Evolutionary conservation across 2,888 invertebrate genomes (phyloP), one percentile per base, ranked within the genome.

Genomic region (Andrena trimmerana): DNA sequence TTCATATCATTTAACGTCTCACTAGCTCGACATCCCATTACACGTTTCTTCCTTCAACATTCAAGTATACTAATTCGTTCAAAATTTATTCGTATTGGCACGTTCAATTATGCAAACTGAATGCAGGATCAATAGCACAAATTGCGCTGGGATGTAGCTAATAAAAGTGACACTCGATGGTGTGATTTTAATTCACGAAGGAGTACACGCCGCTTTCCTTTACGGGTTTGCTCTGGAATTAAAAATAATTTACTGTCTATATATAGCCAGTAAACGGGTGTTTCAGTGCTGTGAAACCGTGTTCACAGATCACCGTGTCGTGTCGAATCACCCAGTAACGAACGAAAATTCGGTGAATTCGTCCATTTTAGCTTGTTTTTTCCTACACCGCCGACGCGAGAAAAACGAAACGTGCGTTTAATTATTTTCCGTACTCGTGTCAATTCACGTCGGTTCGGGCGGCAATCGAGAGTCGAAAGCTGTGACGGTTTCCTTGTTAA

Each of bases 371-470:
- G 69, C 77, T 66, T 63, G 73, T 77, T 82, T 77, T 62, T 52
- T 36, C 10, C 29, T 16, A 16, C 54, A 66, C 62, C 33, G 67
- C 16, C 62, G 16, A 10, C 33, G 31, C 42, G 27, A 33, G 50
- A 20, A 65, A 69, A 69, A 66, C 33, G 81, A 54, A 83, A 68
- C 82, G 54, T 16, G 67, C 63, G 82, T 83, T 83, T 72, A 81
- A 83, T 83, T 83, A 81, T 81, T 83, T 81, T 68, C 72, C 50
- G 71, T 72, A 33, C 63, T 36, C 52, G 20, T 68, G 82, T 76
- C 82, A 81, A 72, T 68, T 71, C 67, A 16, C 52, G 67, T 57
- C 71, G 33, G 69, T 74, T 27, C 48, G 67, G 48, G 57, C 59
- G 75, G 71, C 81, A 75, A 76, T 83, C 74, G 70, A n/a, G 29